Evolutionary conservation across 2,888 invertebrate species (phyloP).

Genomic region (Camptogramma bilineatum): DNA sequence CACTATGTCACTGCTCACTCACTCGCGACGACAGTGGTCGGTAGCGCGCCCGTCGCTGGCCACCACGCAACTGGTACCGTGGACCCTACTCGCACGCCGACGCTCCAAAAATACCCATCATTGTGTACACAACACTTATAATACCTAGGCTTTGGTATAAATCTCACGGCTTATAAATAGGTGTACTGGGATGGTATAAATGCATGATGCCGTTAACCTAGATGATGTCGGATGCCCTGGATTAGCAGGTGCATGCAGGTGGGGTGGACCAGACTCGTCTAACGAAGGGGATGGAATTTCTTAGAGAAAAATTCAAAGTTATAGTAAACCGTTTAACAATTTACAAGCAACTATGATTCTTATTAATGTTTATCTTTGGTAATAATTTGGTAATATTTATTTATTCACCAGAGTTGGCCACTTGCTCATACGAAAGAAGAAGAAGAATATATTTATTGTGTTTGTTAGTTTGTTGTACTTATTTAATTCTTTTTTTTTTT

Average conservation of each 20-base stretch:
- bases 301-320: neutral
- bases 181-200: constrained; percentile 52
- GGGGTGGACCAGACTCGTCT: neutral
- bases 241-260: constrained; percentile 28
- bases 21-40: constrained; percentile 45
- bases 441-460: too few species aligned
- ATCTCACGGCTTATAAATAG: constrained; percentile 74
- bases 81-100: constrained; percentile 61
- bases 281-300: neutral
- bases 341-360: neutral
- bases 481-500: too few species aligned
- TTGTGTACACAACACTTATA: constrained; percentile 83
- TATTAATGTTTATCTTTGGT: too few species aligned
- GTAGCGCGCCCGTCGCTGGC: constrained; percentile 60
- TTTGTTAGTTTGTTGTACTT: too few species aligned
- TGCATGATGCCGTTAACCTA: constrained; percentile 55
- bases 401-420: too few species aligned
- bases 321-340: neutral
- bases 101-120: constrained; percentile 78
- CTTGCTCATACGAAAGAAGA: too few species aligned
- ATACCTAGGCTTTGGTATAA: constrained; percentile 75
- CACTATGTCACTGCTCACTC: constrained; percentile 49
- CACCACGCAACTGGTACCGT: constrained; percentile 65
- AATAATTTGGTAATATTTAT: too few species aligned
- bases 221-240: constrained; percentile 41